phyloP scores from a whole-genome alignment of 2,888 invertebrate genomes.

The Stenotaenia linearis region DNA sequence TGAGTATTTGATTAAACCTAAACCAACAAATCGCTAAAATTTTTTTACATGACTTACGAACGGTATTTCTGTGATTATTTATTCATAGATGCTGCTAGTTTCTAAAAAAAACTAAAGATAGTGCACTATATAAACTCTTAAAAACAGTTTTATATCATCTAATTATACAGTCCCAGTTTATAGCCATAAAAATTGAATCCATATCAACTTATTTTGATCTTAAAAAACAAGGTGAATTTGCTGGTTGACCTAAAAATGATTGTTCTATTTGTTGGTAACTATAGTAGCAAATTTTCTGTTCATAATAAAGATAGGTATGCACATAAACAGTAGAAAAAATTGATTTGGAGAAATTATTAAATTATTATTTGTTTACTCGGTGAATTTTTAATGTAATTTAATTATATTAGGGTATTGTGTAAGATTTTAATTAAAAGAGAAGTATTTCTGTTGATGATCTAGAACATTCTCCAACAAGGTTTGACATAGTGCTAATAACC shows the following conservation, averaged over 20 bases:
- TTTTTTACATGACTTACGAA: no score
- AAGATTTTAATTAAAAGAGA: not conserved
- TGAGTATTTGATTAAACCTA: no score
- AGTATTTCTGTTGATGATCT: not conserved
- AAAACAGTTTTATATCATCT: no score
- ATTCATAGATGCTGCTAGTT: no score
- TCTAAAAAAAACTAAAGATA: no score
- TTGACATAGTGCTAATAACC: not conserved
- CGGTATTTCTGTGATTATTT: no score
- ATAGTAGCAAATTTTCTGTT: not conserved
- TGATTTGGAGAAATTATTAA: not conserved
- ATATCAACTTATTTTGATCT: not conserved
- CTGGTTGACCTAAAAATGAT: not conserved
- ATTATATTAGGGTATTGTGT: not conserved
- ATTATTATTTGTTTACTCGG: not conserved
- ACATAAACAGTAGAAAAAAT: not conserved
- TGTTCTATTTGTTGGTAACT: not conserved
- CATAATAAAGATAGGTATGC: not conserved
- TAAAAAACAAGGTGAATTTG: not conserved
- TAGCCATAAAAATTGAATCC: no score
- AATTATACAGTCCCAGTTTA: no score
- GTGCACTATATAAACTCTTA: no score
- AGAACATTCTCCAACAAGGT: not conserved
- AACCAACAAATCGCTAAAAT: no score
- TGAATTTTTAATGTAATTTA: not conserved